Base-by-base conservation (phyloP, 2,888 invertebrate species). In the Brachyptera putata region DNA sequence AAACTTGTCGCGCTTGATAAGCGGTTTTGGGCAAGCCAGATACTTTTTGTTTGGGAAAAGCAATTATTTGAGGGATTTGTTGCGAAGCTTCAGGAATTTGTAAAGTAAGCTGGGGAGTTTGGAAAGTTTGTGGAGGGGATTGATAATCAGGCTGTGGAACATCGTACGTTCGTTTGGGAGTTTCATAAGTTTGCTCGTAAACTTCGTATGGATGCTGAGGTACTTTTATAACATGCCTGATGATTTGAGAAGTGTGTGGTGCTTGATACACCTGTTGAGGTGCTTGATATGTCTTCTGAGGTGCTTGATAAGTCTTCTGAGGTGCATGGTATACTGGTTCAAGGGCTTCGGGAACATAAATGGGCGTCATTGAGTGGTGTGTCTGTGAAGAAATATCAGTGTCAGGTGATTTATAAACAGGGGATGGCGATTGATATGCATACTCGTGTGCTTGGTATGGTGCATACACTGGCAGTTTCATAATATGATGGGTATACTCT, bases 191-290 rank as follows among this genome's bases (percentile, higher is more conserved):
- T 14, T 39, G 39, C 14, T 39, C 11, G 14, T 14, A 14, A 39
- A n/a, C 39, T 39, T 39, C 9, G n/a, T 39, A 30, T 11, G 34
- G 34, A 30, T 11, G 4, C 46, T 46, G 46, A n/a, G 4, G 46
- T 22, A 46, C 3, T 18, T 24, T 46, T n/a, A 46, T 24, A 7
- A 21, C 21, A 24, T 46, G 46, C n/a, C 46, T 21, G 3, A 46
- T 46, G 9, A 24, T n/a, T 46, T 46, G 46, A 46, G 46, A n/a
- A 46, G 18, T 46, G 46, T 46, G 46, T 14, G 49, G 49, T 11
- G 25, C 24, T 25, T 49, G 11, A 49, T 49, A 49, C 2, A 46
- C 22, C n/a, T 14, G 21, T 18, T 46, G 4, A 5, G 46, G 46
- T 5, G 21, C 21, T 5, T 14, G 3, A n/a, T 49, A 16, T 49